Conservation (phyloP, 1,140 invertebrate species). For the Aphaenogaster rudis region DNA sequence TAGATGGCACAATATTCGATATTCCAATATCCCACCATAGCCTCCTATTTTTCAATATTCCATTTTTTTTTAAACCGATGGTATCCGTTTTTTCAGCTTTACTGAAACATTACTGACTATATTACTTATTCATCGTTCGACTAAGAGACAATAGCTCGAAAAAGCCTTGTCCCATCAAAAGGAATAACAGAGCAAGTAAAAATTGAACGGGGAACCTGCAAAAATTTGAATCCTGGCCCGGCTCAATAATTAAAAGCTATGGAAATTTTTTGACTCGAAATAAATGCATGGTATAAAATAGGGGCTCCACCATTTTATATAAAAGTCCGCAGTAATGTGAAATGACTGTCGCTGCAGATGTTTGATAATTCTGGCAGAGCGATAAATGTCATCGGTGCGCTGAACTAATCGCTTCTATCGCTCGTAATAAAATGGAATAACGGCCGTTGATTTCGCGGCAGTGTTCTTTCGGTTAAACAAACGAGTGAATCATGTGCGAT, state of each 20-base stretch:
- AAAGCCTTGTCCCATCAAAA: slow-evolving; percentile 26
- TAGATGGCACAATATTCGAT: slow-evolving; percentile 50
- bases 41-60: slow-evolving; percentile 53
- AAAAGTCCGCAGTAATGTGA: neutral
- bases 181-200: neutral
- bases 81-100: slow-evolving; percentile 35
- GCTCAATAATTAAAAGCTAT: slow-evolving; percentile 16
- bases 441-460: slow-evolving; percentile 60
- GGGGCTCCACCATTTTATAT: neutral
- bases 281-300: neutral
- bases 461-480: slow-evolving; percentile 47
- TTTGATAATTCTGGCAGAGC: slow-evolving; percentile 41
- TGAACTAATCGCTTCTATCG: slow-evolving; percentile 52
- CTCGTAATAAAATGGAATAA: slow-evolving; percentile 56
- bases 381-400: slow-evolving; percentile 56
- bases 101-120: slow-evolving; percentile 42
- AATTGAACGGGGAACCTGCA: neutral
- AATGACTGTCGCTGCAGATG: slow-evolving; percentile 35
- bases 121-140: slow-evolving; percentile 46
- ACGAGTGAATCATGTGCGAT: slow-evolving; percentile 67
- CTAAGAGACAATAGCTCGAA: slow-evolving; percentile 33
- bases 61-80: slow-evolving; percentile 39
- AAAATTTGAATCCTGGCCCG: slow-evolving; percentile 31
- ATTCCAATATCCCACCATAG: slow-evolving; percentile 52
- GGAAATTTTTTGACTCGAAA: neutral